These are phyloP conservation scores for Dynastes grantii DNA, from an alignment of 2,888 invertebrate species.

Conservation along the genomic window DNA sequence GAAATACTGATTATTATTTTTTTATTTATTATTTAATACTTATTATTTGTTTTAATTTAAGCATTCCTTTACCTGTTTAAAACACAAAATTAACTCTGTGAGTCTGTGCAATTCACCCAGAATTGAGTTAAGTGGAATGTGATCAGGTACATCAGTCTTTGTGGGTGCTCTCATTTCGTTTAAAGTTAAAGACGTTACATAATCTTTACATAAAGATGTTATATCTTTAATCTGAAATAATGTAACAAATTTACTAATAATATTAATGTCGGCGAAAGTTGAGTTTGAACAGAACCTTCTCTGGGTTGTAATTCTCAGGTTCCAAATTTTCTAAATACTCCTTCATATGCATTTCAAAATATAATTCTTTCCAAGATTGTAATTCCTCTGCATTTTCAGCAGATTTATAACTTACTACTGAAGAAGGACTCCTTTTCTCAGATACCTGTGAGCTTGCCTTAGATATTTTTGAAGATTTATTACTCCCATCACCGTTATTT, in stretches of 20 bases:
- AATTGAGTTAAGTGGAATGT: slow-evolving; percentile 64
- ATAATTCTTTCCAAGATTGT: slow-evolving; percentile 65
- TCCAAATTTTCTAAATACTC: slow-evolving; percentile 65
- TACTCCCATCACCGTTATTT: not conserved
- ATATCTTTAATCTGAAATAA: slow-evolving; percentile 62
- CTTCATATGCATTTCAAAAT: slow-evolving; percentile 64
- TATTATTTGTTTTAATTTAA: not conserved
- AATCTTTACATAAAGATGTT: slow-evolving; percentile 62
- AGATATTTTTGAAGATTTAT: slow-evolving; percentile 5
- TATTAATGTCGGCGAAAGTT: no score
- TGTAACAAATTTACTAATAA: not conserved
- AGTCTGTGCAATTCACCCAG: slow-evolving; percentile 62
- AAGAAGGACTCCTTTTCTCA: slow-evolving; percentile 20
- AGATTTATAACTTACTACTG: not conserved
- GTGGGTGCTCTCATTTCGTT: slow-evolving; percentile 60
- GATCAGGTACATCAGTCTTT: slow-evolving; percentile 57
- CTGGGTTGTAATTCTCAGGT: slow-evolving; percentile 65
- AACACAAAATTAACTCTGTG: slow-evolving; percentile 64
- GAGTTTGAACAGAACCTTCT: slow-evolving; percentile 58
- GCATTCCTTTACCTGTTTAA: slow-evolving; percentile 62
- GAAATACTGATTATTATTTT: not conserved
- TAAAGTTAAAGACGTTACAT: slow-evolving; percentile 61
- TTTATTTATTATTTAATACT: no score
- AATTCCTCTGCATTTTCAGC: not conserved
- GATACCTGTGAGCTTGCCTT: slow-evolving; percentile 27